Base-by-base conservation (phyloP, 2,888 invertebrate species). In the Acronicta aceris region DNA sequence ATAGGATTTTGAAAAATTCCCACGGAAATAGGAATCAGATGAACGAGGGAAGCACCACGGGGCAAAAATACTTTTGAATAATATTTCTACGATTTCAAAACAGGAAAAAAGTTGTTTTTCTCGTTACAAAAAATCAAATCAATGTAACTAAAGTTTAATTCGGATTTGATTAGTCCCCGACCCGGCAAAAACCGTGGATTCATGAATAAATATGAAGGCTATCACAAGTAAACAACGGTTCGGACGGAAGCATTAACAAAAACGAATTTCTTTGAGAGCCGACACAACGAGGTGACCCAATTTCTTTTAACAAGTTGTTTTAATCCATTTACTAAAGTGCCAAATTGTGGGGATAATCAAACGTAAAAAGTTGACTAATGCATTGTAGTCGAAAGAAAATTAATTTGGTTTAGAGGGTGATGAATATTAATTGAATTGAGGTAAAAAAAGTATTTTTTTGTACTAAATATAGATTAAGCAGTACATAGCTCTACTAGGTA, bases 221-320 rank as follows among this genome's bases (percentile, higher is more conserved):
- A 65, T 68, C 74, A 71, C 59, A 72, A 73, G 71, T 71, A 74
- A 78, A 79, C 74, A 78, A 79, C 77, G 71, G 70, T 62, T 68
- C 65, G 58, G 73, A 59, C 76, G 81, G 72, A 79, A 81, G 72
- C 74, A 74, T 63, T 60, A 71, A 78, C 74, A 79, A 81, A 84
- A 84, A 80, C 78, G 78, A 64, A 60, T 63, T 65, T 62, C 63
- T 58, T 60, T 62, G 66, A 64, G 66, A 66, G 65, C 63, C 57
- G 62, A 50, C 64, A 62, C 75, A 70, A 74, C 49, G 76, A 58
- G 59, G 69, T 71, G 81, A 71, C 83, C 86, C 82, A 84, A 86
- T 87, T 88, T 88, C 82, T 84, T 81, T 79, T 82, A 85, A 87
- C 83, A 85, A 89, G 86, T 85, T 85, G 84, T 84, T 82, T 81